Percentiles rank a stretch among this genome's conserved stretches.
Conservation (phyloP, 1,140 invertebrate genomes). For the Microplitis demolitor region DNA sequence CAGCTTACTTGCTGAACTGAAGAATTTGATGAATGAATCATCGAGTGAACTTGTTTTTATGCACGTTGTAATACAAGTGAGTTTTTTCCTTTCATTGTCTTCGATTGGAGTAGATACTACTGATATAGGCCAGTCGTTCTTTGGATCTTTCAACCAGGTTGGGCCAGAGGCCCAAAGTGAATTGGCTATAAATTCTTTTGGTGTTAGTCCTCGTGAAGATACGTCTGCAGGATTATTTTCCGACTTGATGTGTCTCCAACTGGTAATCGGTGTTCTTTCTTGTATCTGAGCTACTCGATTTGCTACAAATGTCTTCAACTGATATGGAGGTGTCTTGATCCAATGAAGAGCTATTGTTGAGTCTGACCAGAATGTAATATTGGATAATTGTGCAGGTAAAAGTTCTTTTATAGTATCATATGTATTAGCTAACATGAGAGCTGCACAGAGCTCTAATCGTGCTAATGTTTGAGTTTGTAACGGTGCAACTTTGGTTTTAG, state of each 20-base stretch:
- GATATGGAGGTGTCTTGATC: background rate
- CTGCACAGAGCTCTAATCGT: background rate
- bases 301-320: conserved; percentile 2
- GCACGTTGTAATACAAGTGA: background rate
- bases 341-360: background rate
- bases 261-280: background rate
- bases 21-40: conserved; percentile 7
- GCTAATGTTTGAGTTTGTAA: background rate
- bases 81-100: background rate
- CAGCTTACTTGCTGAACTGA: background rate
- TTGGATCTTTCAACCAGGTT: conserved; percentile 1
- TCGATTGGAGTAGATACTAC: background rate
- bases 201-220: conserved; percentile 26
- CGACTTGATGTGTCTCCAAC: conserved; percentile 25
- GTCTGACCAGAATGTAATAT: background rate
- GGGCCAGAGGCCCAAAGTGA: conserved; percentile 34
- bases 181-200: conserved; percentile 20
- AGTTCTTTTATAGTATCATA: background rate
- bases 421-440: background rate
- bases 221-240: conserved; percentile 37
- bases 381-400: background rate
- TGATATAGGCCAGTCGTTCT: background rate
- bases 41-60: background rate
- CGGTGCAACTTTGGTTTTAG: background rate
- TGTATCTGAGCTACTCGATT: conserved; percentile 7